A percentile compares a stretch with the other conserved stretches of the same genome.
phyloP scores from a whole-genome alignment of 2,113 vertebrate genomes.

The Pollimyrus isidori region DNA sequence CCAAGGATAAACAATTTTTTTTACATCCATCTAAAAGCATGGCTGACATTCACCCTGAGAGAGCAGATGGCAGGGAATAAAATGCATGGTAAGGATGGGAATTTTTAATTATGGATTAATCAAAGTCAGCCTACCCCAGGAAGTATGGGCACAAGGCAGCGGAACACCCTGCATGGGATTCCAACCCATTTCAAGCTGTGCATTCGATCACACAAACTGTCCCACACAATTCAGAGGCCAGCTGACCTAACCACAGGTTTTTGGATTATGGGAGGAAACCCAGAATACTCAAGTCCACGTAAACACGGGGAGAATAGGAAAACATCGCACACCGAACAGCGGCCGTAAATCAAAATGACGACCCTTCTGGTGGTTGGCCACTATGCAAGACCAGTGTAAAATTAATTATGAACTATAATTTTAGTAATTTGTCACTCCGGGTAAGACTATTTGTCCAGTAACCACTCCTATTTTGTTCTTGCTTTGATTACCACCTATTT shows the following conservation, averaged over 20 bases:
- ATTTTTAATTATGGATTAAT: not conserved
- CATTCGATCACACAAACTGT: not conserved
- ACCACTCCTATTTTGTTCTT: not conserved
- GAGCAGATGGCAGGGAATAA: not conserved
- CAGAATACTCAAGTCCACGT: not conserved
- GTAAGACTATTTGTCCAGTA: not conserved
- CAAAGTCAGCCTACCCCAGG: not conserved
- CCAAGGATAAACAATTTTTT: not conserved
- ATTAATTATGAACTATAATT: not conserved
- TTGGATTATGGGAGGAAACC: not conserved
- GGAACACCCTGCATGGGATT: not conserved
- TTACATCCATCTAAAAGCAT: not conserved
- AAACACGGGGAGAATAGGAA: not conserved
- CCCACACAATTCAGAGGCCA: not conserved
- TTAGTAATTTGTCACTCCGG: not conserved
- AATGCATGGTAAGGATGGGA: not conserved
- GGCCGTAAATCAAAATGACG: not conserved
- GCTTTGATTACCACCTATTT: not conserved
- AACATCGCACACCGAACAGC: not conserved
- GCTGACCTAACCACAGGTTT: not conserved
- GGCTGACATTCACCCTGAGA: not conserved
- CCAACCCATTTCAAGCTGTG: not conserved
- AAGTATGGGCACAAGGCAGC: not conserved
- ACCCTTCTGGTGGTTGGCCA: not conserved
- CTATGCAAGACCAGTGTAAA: not conserved